Percentiles rank a stretch among this genome's conserved stretches.
Conservation (phyloP, 2,888 invertebrate species). For the Megamerina dolium region DNA sequence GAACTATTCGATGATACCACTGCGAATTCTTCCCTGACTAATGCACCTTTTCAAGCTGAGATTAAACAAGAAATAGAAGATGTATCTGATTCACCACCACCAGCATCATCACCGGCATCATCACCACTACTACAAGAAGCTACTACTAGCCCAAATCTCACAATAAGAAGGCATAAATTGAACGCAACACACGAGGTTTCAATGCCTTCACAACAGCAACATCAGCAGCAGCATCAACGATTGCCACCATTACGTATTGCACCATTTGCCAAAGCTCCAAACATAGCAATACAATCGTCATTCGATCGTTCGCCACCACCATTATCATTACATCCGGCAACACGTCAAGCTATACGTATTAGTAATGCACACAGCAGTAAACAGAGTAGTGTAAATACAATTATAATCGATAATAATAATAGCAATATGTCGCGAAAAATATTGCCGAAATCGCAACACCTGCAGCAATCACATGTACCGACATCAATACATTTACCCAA, state of each 20-base stretch:
- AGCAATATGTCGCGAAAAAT: not conserved
- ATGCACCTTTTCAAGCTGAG: constrained; percentile 13
- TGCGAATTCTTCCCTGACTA: constrained; percentile 13
- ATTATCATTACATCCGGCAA: constrained; percentile 18
- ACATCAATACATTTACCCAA: too few species aligned
- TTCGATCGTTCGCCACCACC: constrained; percentile 27
- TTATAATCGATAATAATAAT: too few species aligned
- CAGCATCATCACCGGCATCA: not conserved
- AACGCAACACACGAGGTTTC: not conserved
- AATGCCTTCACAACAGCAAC: constrained; percentile 16
- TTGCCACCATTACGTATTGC: constrained; percentile 37
- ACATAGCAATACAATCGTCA: constrained; percentile 18
- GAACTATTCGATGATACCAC: constrained; percentile 24
- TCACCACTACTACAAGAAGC: constrained; percentile 24
- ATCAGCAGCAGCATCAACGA: constrained; percentile 10
- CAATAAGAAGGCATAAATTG: not conserved
- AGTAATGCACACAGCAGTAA: constrained; percentile 21
- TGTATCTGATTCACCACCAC: constrained; percentile 12
- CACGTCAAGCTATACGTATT: constrained; percentile 22
- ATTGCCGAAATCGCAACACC: constrained; percentile 1
- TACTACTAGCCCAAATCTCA: constrained; percentile 1
- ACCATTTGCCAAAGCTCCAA: constrained; percentile 33
- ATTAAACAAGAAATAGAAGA: constrained; percentile 18
- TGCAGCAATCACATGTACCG: not conserved
- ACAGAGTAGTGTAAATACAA: too few species aligned